Base-by-base conservation (phyloP, 2,888 invertebrate species). In the Biston stratarius region DNA sequence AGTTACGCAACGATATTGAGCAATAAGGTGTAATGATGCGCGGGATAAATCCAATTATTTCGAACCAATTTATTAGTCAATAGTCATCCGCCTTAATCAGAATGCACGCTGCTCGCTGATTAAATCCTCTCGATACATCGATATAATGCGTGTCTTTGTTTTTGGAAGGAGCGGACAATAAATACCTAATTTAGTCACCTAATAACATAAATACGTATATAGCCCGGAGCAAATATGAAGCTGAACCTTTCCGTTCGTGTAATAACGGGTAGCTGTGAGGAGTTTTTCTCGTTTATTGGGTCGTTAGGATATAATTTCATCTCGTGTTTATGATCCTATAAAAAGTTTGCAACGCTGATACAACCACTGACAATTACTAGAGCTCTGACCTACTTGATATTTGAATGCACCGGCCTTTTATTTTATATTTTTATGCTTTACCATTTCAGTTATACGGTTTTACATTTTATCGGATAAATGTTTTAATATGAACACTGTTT, bases 271-370 rank as follows among this genome's bases (percentile, higher is more conserved):
- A 80, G 86, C 83, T 79, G 83, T 82, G 85, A 87, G 83, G 89
- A 89, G 89, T 86, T 90, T 89, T 91, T 89, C 87, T 84, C 86
- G 86, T 91, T 92, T 91, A 91, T 91, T 89, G 89, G 88, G 87
- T 88, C 90, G 90, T 92, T 90, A 90, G 89, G 87, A 91, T 91
- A 92, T 91, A 91, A 92, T 92, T 91, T 92, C 91, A 91, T 92
- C 91, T 88, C 88, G 90, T 90, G 91, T 90, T 92, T 92, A 92
- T 89, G 90, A 86, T 81, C 84, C 79, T 80, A 88, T 91, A 91
- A 92, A 91, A 91, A 91, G 87, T 91, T 91, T 90, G 84, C 84
- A 88, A 84, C 88, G 84, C 84, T 85, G 89, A 89, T 89, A 88
- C 86, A 86, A 87, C 86, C 87, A 87, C 89, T 87, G 89, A 87